phyloP scores from a whole-genome alignment of 1,140 invertebrate species.

The Atta cephalotes region DNA sequence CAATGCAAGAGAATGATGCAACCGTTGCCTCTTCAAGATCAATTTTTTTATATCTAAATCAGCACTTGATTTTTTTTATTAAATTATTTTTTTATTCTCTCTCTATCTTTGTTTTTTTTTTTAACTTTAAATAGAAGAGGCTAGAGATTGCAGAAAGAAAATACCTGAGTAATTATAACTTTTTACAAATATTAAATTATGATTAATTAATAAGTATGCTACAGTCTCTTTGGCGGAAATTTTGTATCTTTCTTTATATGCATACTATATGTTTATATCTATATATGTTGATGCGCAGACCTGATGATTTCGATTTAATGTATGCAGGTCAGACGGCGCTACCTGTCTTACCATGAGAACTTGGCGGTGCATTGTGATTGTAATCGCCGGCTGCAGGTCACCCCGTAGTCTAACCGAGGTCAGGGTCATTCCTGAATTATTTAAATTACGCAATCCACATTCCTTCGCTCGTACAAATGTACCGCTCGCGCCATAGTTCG shows the following conservation, averaged over 20 bases:
- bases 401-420: constrained; percentile 75
- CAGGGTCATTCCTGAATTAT: constrained; percentile 80
- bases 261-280: constrained; percentile 45
- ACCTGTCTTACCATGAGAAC: constrained; percentile 81
- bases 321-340: constrained; percentile 74
- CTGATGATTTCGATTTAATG: constrained; percentile 70
- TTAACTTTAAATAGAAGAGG: not conserved
- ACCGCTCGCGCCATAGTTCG: not conserved
- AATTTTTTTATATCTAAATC: not conserved
- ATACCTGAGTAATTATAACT: not conserved
- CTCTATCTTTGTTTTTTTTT: not conserved
- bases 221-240: not conserved
- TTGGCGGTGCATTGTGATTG: constrained; percentile 78
- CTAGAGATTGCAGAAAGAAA: not conserved
- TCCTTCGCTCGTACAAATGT: constrained; percentile 48
- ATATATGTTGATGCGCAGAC: constrained; percentile 57
- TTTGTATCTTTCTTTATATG: not conserved
- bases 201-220: not conserved
- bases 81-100: constrained; percentile 22
- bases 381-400: constrained; percentile 78
- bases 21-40: not conserved
- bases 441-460: constrained; percentile 78
- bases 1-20: constrained; percentile 17
- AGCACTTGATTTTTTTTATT: not conserved
- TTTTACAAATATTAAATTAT: not conserved